Conservation (phyloP, 2,113 vertebrate species). For the Eptesicus fuscus region DNA sequence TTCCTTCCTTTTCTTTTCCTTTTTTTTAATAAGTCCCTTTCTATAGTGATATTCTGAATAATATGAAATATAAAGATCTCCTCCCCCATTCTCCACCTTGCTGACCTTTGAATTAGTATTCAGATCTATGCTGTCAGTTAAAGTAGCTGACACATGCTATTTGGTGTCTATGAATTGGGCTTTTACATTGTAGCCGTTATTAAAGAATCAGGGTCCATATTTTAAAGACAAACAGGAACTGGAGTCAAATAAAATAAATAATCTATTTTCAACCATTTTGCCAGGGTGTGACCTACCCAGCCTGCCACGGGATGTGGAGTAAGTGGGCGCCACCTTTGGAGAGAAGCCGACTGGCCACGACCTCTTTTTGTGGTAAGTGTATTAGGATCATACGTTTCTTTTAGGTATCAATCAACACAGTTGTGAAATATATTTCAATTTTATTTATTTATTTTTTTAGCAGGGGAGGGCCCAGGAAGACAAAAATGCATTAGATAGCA, state of each 20-base stretch:
- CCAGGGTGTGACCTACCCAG: conserved; percentile 97
- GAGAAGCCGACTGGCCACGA: conserved; percentile 95
- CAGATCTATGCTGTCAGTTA: background rate
- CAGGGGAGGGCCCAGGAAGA: background rate
- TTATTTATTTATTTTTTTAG: background rate
- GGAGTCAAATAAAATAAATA: background rate
- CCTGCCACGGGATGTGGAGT: conserved; percentile 98
- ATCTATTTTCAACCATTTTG: conserved; percentile 57
- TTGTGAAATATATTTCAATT: background rate
- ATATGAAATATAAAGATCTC: background rate
- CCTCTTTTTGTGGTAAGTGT: conserved; percentile 94
- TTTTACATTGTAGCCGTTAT: background rate
- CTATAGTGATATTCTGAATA: background rate
- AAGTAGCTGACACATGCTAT: background rate
- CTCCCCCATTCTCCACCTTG: background rate
- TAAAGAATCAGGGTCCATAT: background rate
- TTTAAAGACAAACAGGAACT: conserved; percentile 5
- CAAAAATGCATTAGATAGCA: background rate
- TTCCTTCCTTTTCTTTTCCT: too few species aligned
- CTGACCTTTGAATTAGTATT: background rate
- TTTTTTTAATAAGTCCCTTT: background rate
- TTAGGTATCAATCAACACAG: background rate
- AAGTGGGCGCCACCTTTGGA: conserved; percentile 98
- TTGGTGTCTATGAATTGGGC: background rate
- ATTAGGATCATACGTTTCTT: background rate